Evolutionary conservation across 2,888 invertebrate species (phyloP), one percentile per base, ranked within the genome.

Genomic region (Pimpla rufipes): DNA sequence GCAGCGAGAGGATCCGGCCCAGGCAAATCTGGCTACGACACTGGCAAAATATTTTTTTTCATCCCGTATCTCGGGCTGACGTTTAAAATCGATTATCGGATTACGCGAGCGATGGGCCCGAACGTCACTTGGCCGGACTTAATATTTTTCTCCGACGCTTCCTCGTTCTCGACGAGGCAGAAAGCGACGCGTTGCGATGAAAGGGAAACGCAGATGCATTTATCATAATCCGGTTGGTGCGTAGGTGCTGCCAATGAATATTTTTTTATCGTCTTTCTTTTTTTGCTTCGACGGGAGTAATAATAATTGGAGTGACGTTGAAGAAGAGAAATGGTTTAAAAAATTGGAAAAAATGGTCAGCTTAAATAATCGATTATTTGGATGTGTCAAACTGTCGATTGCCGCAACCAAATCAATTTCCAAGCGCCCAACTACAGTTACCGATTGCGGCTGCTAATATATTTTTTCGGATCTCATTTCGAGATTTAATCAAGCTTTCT

Each of bases 61-160:
- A n/a, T n/a, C n/a, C 10, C 50, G 16, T 21, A 18, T 35, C 11
- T 37, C 10, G 4, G 7, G 23, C 40, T 66, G 66, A 55, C 55
- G 42, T 57, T 76, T 77, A 7, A 47, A 67, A 68, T 67, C 57
- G 66, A 74, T 79, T 59, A 59, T 52, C 67, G 47, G 59, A 47
- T 62, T 74, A 59, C 21, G 40, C 18, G 40, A 21, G 55, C 10
- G 70, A 70, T 18, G 70, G 40, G 21, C 18, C n/a, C 35, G 11
- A 62, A 6, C 35, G 57, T 59, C 29, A 35, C 29, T 35, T 7
- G 29, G 16, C 10, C 29, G 21, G 3, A 35, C 67, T 29, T 35
- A n/a, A 29, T 47, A 5, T 16, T 50, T 16, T 50, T 35, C 8
- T 6, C 10, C 35, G 47, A 35, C 35, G 37, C 74, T 74, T 74